Base-by-base conservation (phyloP, 2,797 vertebrate species). In the Amniataba percoides region DNA sequence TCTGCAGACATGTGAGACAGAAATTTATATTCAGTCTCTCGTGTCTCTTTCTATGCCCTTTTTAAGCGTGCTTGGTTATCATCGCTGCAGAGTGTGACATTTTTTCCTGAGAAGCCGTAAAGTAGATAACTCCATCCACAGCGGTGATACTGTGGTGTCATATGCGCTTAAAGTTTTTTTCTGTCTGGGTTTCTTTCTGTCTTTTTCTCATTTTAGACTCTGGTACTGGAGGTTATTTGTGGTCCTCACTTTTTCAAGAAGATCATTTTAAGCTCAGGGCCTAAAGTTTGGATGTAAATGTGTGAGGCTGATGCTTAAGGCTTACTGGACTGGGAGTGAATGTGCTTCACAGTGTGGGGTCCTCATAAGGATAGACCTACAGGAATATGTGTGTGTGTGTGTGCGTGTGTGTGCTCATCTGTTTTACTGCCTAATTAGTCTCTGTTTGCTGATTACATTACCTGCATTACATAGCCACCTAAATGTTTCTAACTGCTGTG, bases 381-480 rank as follows among this genome's bases (percentile, higher is more conserved):
- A 45, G 25, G 52, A 14, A 40, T 1, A 6, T 34, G 25, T 63
- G 65, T 40, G 31, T 78, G 39, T 51, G 60, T 36, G 31, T 25
- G 52, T 45, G 62, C 21, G 16, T n/a, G 15, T 55, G 66, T 75
- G 48, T 69, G 60, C 77, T 71, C 73, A 74, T 80, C 68, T 86
- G 51, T 90, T 87, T 86, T 75, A 72, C 84, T 86, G 83, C 81
- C 82, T 87, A 84, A 88, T 92, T 89, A 87, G 73, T 72, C 73
- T 80, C 66, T 78, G 83, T 91, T 87, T 85, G 79, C 92, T 31
- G 45, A 84, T 77, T 68, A 64, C 83, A 71, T 89, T 82, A 87
- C 64, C 62, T 84, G 65, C 64, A 79, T 73, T 74, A 66, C 63
- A 74, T 36, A 70, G 69, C 59, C 46, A 69, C 46, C 72, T 74